Conservation (phyloP, 2,113 vertebrate genomes). For the Clarias gariepinus region DNA sequence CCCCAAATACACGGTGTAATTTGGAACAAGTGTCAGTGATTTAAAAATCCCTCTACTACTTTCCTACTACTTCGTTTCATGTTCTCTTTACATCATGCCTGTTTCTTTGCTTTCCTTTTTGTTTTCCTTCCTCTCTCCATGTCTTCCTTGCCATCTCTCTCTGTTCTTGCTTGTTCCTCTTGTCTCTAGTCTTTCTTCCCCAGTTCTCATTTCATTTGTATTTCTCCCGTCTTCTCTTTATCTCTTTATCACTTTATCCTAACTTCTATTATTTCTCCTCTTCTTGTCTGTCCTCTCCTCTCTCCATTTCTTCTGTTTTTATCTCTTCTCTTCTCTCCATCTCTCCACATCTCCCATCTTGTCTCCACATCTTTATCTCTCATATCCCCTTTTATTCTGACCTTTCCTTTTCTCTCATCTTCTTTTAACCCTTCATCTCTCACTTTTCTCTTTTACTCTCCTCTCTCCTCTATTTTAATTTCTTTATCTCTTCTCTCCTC, state of each 20-base stretch:
- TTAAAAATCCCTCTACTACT: neutral
- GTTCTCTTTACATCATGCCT: neutral
- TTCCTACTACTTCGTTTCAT: neutral
- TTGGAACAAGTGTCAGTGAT: slow-evolving; percentile 31
- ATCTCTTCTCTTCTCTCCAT: neutral
- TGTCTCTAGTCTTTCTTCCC: neutral
- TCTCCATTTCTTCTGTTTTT: neutral
- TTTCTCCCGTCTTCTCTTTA: neutral
- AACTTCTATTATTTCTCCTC: slow-evolving; percentile 6
- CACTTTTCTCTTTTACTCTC: neutral
- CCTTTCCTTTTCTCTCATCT: neutral
- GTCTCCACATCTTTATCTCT: no score
- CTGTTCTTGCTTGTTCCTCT: neutral
- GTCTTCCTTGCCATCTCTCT: no score
- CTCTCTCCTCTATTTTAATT: neutral
- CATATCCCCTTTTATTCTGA: neutral
- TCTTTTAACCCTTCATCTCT: slow-evolving; percentile 1
- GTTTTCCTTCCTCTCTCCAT: neutral
- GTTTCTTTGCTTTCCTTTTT: neutral
- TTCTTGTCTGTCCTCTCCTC: slow-evolving; percentile 49
- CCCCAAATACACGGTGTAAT: neutral
- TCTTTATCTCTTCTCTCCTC: neutral
- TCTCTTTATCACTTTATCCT: no score
- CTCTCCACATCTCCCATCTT: neutral
- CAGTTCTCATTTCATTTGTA: neutral